Conservation (phyloP, 2,888 invertebrate genomes). For the Acanthoscelides obtectus region DNA sequence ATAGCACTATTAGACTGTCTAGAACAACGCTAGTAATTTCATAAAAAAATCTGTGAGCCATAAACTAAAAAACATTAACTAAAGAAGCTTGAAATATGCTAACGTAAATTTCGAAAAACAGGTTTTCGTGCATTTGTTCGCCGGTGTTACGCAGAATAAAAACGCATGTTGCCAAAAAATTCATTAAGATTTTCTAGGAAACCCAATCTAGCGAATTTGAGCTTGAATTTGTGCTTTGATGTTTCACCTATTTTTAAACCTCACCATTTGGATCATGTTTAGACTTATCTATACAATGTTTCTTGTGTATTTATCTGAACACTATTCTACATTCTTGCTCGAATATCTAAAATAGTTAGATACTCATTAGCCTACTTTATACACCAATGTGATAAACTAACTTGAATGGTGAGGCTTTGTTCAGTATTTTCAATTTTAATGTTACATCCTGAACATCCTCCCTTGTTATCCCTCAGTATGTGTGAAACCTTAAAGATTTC, state of each 20-base stretch:
- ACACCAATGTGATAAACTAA: neutral
- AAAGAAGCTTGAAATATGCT: neutral
- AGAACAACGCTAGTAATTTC: neutral
- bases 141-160: neutral
- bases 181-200: neutral
- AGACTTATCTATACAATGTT: neutral
- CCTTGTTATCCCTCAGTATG: too few relatives aligned
- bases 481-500: too few relatives aligned
- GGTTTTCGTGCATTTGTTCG: neutral
- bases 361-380: neutral
- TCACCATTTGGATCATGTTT: neutral
- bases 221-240: neutral
- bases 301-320: neutral
- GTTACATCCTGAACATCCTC: too few relatives aligned
- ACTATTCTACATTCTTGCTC: neutral
- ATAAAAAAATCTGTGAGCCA: neutral
- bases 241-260: neutral
- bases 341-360: neutral
- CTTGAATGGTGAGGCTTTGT: neutral
- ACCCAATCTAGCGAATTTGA: neutral
- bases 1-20: neutral
- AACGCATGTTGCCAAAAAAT: neutral
- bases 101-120: neutral
- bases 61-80: neutral
- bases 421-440: neutral